Evolutionary conservation across 2,113 vertebrate genomes (phyloP).

Genomic region (Helogale parvula): DNA sequence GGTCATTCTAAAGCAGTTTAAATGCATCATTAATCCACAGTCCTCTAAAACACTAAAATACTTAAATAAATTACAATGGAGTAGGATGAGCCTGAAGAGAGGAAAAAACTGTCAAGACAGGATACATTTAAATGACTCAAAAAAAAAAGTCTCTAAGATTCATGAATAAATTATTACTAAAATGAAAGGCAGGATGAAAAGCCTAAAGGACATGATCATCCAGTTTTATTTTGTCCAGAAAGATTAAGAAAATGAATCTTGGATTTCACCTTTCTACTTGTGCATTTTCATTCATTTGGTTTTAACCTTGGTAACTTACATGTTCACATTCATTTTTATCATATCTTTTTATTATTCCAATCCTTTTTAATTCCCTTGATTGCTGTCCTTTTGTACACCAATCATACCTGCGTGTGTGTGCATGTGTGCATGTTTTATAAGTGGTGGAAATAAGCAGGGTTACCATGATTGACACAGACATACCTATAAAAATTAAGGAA

Average conservation of each 20-base stretch:
- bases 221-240: conserved; percentile 42
- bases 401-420: background rate
- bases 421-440: background rate
- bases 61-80: conserved; percentile 83
- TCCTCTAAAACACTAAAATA: conserved; percentile 83
- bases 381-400: background rate
- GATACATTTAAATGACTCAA: conserved; percentile 68
- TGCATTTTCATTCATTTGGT: conserved; percentile 12
- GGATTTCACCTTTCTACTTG: background rate
- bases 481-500: background rate
- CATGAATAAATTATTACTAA: conserved; percentile 74
- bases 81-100: conserved; percentile 69
- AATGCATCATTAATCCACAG: conserved; percentile 84
- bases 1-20: conserved; percentile 82
- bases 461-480: background rate
- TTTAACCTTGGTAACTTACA: conserved; percentile 50
- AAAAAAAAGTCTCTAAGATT: conserved; percentile 47
- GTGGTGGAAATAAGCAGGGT: background rate
- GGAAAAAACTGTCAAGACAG: conserved; percentile 62
- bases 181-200: conserved; percentile 49
- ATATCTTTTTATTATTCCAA: background rate
- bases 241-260: conserved; percentile 48
- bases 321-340: background rate
- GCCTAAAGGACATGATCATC: background rate
- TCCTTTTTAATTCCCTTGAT: background rate